Evolutionary conservation across 1,140 invertebrate genomes (phyloP), one percentile per base, ranked within the genome.

Genomic region (Drosophila auraria): DNA sequence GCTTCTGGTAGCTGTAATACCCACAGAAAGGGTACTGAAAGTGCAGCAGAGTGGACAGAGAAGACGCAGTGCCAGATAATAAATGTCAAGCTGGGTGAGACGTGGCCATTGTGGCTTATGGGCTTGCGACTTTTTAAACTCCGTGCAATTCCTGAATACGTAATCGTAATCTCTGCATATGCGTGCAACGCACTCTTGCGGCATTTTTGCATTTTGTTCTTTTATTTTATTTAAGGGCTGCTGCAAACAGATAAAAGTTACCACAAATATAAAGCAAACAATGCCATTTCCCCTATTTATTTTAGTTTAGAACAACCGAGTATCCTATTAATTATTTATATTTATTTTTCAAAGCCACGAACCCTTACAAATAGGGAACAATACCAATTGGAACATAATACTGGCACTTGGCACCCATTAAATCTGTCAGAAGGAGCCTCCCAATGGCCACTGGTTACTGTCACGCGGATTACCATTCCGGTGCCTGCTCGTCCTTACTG

Each of bases 41-140:
- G 53, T 56, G 17, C 23, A 25, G 47, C 15, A 17, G n/a, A 14
- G 15, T 30, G 20, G 9, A 49, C 17, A 36, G 15, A 68, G 50
- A 61, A 70, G 71, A 73, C 45, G 61, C 70, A 66, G 61, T 57
- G 63, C 68, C 78, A 82, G 82, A 86, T 89, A 90, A 90, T 90
- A 89, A 89, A 89, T 86, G 86, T 89, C 86, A 90, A 77, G 71
- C 78, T 62, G 78, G 78, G 57, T 77, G 82, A 89, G 82, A 89
- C 82, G 86, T 90, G 86, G 82, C 57, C 86, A 90, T 80, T 89
- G 84, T 79, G 81, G 84, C 86, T 89, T 82, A 89, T 83, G 86
- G 68, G 84, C 86, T 80, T 89, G 71, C 62, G 82, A 90, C 70
- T 90, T 86, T 86, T 87, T 60, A 81, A 89, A 70, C 80, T 89